Base-by-base conservation (phyloP, 2,888 invertebrate species). In the Gymnoscelis rufifasciata region DNA sequence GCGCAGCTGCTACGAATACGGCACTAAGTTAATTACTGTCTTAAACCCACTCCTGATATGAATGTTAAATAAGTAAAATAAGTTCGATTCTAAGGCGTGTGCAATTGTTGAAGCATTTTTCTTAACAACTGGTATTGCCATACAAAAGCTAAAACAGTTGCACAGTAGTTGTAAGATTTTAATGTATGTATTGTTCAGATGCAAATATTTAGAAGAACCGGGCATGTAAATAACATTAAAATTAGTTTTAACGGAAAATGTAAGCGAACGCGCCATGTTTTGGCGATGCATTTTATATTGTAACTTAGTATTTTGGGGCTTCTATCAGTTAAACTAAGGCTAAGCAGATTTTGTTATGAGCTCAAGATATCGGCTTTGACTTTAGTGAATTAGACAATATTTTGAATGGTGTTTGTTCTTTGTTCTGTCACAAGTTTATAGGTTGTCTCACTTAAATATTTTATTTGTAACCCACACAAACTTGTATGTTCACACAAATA, bases 161-260 rank as follows among this genome's bases (percentile, higher is more conserved):
- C 84, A 84, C 83, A 70, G 66, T 84, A 84, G 80, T 43, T 51
- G 51, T 88, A 84, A 87, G 84, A 77, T 84, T 86, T 84, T 83
- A 87, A 82, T 80, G 82, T 79, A 79, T 80, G 83, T 87, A 84
- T 84, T 87, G 83, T 88, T 88, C 87, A 86, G 87, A 87, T 84
- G 87, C 84, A 83, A 80, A 86, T 86, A 87, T 88, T 86, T 83
- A 83, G 86, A 83, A 83, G 86, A 78, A 82, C 44, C 78, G 79
- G 75, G 71, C 78, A 74, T 86, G 87, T 87, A 86, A 83, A 84
- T 86, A 86, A 79, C 68, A 64, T 60, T 74, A 74, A 73, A 70
- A 77, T 50, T 54, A 52, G 52, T 49, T 57, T 45, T 43, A 51
- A 54, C 26, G 29, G 42, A 50, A 49, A 47, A 51, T 52, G 41